These are phyloP conservation scores for Huso huso DNA, from an alignment of 2,797 vertebrate species.

Conservation along the genomic window DNA sequence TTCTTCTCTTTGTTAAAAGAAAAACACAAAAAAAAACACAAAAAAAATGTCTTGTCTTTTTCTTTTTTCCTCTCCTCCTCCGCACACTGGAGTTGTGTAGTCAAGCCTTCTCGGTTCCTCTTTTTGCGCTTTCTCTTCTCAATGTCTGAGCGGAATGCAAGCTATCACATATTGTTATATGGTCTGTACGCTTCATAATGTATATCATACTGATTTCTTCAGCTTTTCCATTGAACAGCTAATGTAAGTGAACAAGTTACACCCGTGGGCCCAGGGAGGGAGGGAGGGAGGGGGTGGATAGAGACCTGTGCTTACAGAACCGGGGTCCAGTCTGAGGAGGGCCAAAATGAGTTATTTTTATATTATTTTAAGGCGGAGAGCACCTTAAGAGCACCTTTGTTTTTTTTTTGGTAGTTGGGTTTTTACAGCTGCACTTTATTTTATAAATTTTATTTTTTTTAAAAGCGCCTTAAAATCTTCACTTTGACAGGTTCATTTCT, in stretches of 20 bases:
- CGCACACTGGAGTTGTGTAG: conserved; percentile 74
- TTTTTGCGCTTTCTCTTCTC: conserved; percentile 46
- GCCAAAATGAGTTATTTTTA: too few relatives aligned
- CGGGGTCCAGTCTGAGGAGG: too few relatives aligned
- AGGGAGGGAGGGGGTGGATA: background rate
- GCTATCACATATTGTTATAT: conserved; percentile 73
- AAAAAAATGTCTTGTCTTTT: conserved; percentile 53
- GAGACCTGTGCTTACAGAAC: too few relatives aligned
- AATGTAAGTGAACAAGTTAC: conserved; percentile 77
- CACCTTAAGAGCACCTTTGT: background rate
- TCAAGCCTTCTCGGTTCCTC: conserved; percentile 39
- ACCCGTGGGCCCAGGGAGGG: conserved; percentile 22
- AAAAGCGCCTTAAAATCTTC: too few relatives aligned
- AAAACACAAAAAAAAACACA: conserved; percentile 44
- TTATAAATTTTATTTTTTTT: too few relatives aligned
- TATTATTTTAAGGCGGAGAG: too few relatives aligned
- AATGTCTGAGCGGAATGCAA: conserved; percentile 80
- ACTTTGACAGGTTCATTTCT: too few relatives aligned
- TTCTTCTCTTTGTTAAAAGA: conserved; percentile 70
- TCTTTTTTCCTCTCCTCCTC: conserved; percentile 70
- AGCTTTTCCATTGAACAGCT: conserved; percentile 87
- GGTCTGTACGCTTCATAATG: conserved; percentile 74
- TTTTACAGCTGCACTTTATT: too few relatives aligned
- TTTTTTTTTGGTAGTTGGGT: too few relatives aligned
- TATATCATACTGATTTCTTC: conserved; percentile 76